Conservation (phyloP, 2,888 invertebrate species). For the Sepiola atlantica region DNA sequence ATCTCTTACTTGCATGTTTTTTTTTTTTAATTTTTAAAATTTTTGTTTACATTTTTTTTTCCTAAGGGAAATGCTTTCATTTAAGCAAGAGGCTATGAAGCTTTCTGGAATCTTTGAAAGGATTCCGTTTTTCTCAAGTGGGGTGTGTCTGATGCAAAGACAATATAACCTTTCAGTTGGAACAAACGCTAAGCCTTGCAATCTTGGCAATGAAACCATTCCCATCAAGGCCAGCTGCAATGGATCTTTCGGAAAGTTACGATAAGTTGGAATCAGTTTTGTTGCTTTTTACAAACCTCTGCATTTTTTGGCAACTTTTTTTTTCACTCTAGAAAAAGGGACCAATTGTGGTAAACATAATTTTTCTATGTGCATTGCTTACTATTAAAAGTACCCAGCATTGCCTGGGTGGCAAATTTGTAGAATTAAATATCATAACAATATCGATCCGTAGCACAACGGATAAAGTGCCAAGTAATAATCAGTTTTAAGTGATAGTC, state of each 20-base stretch:
- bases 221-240: neutral
- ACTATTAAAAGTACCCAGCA: neutral
- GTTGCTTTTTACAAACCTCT: neutral
- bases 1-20: neutral
- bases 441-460: too few relatives aligned
- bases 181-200: neutral
- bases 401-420: too few relatives aligned
- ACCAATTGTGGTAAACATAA: neutral
- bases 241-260: neutral
- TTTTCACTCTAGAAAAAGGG: neutral
- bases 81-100: neutral
- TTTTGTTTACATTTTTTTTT: neutral
- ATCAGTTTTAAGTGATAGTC: too few relatives aligned
- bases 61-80: neutral
- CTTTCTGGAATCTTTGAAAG: neutral
- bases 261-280: neutral
- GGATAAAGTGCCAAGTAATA: too few relatives aligned
- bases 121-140: neutral
- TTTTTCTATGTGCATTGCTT: neutral
- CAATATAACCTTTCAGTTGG: neutral
- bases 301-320: neutral
- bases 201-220: conserved; percentile 21
- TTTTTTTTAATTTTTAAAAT: neutral
- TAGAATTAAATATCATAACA: too few relatives aligned
- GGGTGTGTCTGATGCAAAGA: neutral